phyloP scores from a whole-genome alignment of 2,888 invertebrate species.

The Ecdyonurus torrentis region DNA sequence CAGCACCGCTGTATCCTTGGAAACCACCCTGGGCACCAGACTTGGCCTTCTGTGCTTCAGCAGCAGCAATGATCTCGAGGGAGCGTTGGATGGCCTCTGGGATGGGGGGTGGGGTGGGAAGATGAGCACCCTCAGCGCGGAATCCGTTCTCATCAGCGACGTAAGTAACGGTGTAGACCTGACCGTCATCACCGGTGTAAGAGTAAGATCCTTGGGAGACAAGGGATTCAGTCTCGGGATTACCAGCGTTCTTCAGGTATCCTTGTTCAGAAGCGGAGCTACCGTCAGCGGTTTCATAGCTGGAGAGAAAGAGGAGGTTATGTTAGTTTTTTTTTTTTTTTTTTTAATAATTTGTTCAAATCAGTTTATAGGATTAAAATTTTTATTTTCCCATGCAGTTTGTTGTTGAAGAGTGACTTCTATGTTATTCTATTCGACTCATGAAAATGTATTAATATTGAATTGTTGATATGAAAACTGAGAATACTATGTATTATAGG shows the following conservation, averaged over 20 bases:
- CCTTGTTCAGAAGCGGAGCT: constrained; percentile 5
- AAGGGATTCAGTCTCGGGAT: constrained; percentile 10
- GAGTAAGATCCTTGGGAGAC: constrained; percentile 17
- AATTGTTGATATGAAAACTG: no score
- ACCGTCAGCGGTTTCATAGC: constrained; percentile 8
- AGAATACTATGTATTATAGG: no score
- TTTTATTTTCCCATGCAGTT: no score
- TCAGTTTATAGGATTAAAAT: no score
- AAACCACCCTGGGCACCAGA: neutral
- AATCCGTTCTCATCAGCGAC: constrained; percentile 18
- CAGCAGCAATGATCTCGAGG: constrained; percentile 7
- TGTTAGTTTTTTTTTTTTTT: no score
- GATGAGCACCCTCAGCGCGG: constrained; percentile 15
- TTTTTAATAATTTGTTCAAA: no score
- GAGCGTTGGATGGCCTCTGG: constrained; percentile 8
- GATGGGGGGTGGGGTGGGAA: constrained; percentile 11
- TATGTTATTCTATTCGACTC: no score
- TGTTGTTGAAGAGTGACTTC: no score
- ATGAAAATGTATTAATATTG: no score
- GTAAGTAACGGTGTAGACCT: constrained; percentile 15
- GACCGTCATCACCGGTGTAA: constrained; percentile 16
- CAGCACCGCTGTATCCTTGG: neutral
- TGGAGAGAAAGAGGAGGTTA: neutral
- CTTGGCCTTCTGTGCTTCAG: neutral
- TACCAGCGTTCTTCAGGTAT: constrained; percentile 10